Conservation (phyloP, 2,888 invertebrate species). For the Slavum lentiscoides region DNA sequence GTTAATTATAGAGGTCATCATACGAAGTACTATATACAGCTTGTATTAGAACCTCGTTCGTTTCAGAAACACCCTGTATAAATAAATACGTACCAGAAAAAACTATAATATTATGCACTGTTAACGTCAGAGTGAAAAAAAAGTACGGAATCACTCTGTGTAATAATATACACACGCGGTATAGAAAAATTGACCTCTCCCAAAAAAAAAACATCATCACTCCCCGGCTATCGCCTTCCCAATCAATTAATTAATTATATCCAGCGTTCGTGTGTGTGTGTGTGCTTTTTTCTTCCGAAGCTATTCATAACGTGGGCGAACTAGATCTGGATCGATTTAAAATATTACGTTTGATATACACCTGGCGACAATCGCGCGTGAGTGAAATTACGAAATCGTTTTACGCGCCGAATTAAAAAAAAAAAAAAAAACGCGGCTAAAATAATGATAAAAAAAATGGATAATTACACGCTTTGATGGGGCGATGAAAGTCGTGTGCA, state of each 20-base stretch:
- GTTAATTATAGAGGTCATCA: too few relatives aligned
- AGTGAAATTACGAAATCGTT: slow-evolving; percentile 34
- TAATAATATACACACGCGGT: too few relatives aligned
- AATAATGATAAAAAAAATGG: background rate
- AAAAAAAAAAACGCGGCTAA: slow-evolving; percentile 1
- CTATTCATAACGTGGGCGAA: slow-evolving; percentile 22
- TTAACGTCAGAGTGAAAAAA: too few relatives aligned
- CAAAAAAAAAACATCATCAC: too few relatives aligned
- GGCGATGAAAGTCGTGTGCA: slow-evolving; percentile 35
- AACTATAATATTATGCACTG: too few relatives aligned
- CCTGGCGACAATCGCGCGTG: slow-evolving; percentile 31
- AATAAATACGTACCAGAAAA: too few relatives aligned
- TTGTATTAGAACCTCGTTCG: too few relatives aligned
- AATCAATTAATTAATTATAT: slow-evolving; percentile 30
- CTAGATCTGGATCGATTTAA: slow-evolving; percentile 30
- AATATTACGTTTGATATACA: slow-evolving; percentile 22
- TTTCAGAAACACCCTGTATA: too few relatives aligned
- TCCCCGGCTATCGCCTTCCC: background rate
- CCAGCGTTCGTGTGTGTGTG: background rate
- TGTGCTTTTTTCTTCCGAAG: background rate
- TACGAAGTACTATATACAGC: too few relatives aligned
- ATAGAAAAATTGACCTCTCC: too few relatives aligned
- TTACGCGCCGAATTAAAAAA: slow-evolving; percentile 37
- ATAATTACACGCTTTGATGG: slow-evolving; percentile 20
- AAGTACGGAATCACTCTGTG: too few relatives aligned